These are phyloP conservation scores for Panulirus ornatus DNA, from an alignment of 1,140 invertebrate species.

Conservation along the genomic window DNA sequence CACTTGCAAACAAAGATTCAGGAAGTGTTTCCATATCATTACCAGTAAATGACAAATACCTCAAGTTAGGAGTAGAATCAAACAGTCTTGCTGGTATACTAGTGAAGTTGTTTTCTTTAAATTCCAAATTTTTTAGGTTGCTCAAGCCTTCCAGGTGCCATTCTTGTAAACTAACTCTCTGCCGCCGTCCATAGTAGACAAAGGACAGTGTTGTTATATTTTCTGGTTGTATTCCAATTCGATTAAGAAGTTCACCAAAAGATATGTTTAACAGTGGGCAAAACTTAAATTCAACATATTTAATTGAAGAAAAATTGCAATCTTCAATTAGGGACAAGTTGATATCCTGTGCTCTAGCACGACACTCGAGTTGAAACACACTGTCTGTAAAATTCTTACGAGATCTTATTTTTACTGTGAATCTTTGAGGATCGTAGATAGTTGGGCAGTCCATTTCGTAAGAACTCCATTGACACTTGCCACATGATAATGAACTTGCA, in stretches of 20 bases:
- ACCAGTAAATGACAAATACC: conserved; percentile 82
- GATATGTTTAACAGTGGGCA: conserved; percentile 33
- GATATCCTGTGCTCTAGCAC: background rate
- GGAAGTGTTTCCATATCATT: conserved; percentile 82
- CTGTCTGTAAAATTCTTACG: background rate
- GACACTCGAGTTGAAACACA: conserved; percentile 5
- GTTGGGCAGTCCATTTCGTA: background rate
- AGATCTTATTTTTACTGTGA: background rate
- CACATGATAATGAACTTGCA: conserved; percentile 2
- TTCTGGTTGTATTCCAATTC: conserved; percentile 30
- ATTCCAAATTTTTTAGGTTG: conserved; percentile 79
- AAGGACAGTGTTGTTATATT: conserved; percentile 27
- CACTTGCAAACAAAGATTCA: conserved; percentile 81
- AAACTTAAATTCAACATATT: conserved; percentile 14
- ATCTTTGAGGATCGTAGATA: background rate
- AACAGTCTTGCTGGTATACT: conserved; percentile 81
- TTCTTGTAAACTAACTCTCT: conserved; percentile 78
- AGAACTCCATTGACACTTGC: background rate
- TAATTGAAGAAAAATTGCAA: conserved; percentile 35
- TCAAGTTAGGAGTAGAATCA: conserved; percentile 79
- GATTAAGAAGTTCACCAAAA: conserved; percentile 33
- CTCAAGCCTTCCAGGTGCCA: conserved; percentile 81
- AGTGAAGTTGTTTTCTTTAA: conserved; percentile 80
- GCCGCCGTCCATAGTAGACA: background rate
- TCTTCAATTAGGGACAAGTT: conserved; percentile 21